Base-by-base conservation (phyloP, 2,797 vertebrate genomes). In the Enteromius afrohamiltoni region DNA sequence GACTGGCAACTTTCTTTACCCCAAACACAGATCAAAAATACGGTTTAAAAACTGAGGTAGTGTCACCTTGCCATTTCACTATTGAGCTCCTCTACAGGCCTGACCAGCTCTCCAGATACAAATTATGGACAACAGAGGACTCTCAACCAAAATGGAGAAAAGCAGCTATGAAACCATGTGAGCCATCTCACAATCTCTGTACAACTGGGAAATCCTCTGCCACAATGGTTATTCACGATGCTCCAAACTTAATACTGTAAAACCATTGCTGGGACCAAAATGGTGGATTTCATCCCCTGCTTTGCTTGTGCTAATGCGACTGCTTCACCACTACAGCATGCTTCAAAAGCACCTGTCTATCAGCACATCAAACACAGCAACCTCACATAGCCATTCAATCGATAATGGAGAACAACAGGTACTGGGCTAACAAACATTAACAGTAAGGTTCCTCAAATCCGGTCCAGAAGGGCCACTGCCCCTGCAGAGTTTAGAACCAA, bases 221-320 rank as follows among this genome's bases (percentile, higher is more conserved):
- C 23, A 79, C 49, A 80, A 83, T 76, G 68, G 65, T 42, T 71
- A 60, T 83, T 87, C 42, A 67, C 49, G 14, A 71, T 62, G 60
- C 79, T 76, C 31, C 67, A 83, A 83, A 75, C 80, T 74, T 85
- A 40, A 75, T 76, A 69, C 85, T 84, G 79, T 84, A 84, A 83
- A 80, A 84, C 51, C 78, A 67, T 81, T 77, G 29, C 69, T 71
- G 71, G 77, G 86, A 86, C 79, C 87, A 89, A 88, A 87, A 89
- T 89, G 87, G 87, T 73, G 87, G 85, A 86, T 45, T 31, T 78
- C 65, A 58, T 84, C 79, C 51, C 79, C 65, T 73, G 34, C 71
- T 49, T 55, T 64, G 74, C n/a, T 68, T 11, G n/a, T 71, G 40
- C n/a, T 37, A 53, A 14, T 74, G 69, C 37, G 21, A 73, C 40